phyloP scores from a whole-genome alignment of 2,888 invertebrate genomes.

The Dascillus cervinus region DNA sequence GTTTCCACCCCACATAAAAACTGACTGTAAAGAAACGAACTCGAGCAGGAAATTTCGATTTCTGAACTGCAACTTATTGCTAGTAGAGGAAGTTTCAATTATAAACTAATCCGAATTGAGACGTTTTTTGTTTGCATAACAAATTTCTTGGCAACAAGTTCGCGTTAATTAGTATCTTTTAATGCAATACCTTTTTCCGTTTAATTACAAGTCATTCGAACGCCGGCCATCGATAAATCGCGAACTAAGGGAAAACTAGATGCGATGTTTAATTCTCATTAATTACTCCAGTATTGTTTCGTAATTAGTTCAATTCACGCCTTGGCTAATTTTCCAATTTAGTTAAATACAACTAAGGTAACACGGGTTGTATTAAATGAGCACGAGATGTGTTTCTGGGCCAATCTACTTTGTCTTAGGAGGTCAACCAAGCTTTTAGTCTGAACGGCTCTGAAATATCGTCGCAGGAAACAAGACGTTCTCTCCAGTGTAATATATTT shows the following conservation, averaged over 20 bases:
- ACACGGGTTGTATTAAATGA: constrained; percentile 6
- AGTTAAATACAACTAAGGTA: too few species aligned
- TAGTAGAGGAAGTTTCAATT: too few species aligned
- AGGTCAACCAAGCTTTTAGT: constrained; percentile 6
- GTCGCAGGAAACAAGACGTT: constrained; percentile 6
- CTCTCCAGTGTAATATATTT: constrained; percentile 7
- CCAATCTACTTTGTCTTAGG: constrained; percentile 10
- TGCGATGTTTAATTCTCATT: constrained; percentile 19
- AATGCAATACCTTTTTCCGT: neutral
- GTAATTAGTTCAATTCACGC: constrained; percentile 27
- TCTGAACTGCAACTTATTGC: too few species aligned
- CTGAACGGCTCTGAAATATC: constrained; percentile 6
- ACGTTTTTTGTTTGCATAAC: too few species aligned
- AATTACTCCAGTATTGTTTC: constrained; percentile 28
- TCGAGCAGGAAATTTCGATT: too few species aligned
- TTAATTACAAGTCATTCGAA: neutral
- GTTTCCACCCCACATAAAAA: too few species aligned
- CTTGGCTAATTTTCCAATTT: constrained; percentile 27
- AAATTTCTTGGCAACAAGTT: too few species aligned
- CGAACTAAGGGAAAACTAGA: constrained; percentile 4
- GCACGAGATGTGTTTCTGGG: constrained; percentile 9
- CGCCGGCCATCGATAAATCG: neutral
- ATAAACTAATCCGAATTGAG: too few species aligned
- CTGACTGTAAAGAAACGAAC: too few species aligned
- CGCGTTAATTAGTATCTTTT: too few species aligned